These are phyloP conservation scores for Calosoma granatense DNA, from an alignment of 1,140 invertebrate genomes.

Conservation along the genomic window DNA sequence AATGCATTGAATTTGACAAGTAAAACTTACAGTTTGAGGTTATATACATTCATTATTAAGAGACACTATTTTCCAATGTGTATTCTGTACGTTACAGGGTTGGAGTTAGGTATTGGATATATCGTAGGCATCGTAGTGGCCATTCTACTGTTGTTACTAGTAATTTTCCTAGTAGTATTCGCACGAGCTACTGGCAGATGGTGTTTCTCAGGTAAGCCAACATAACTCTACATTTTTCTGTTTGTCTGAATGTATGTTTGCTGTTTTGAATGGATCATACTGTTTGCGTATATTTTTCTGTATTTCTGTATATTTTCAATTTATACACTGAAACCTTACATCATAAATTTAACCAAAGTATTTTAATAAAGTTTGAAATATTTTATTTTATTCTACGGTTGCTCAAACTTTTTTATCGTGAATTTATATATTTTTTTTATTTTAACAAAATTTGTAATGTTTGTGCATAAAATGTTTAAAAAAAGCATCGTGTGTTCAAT, in stretches of 20 bases:
- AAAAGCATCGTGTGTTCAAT: too few relatives aligned
- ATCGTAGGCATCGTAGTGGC: constrained; percentile 66
- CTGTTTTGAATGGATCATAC: neutral
- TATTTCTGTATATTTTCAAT: constrained; percentile 4
- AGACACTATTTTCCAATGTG: too few relatives aligned
- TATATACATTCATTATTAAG: too few relatives aligned
- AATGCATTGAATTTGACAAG: neutral
- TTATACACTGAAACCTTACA: too few relatives aligned
- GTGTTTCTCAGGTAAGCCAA: constrained; percentile 71
- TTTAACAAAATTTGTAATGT: too few relatives aligned
- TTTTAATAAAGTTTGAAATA: too few relatives aligned
- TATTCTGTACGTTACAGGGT: too few relatives aligned
- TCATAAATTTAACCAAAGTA: too few relatives aligned
- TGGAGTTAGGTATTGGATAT: constrained; percentile 57
- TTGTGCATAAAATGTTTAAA: too few relatives aligned
- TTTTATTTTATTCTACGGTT: too few relatives aligned
- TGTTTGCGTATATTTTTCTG: constrained; percentile 3
- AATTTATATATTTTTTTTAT: too few relatives aligned
- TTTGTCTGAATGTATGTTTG: constrained; percentile 11
- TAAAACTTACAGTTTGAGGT: neutral
- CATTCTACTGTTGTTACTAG: constrained; percentile 51
- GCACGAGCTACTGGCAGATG: constrained; percentile 66
- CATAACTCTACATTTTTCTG: constrained; percentile 18
- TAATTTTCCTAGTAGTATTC: constrained; percentile 57
- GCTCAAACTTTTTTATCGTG: too few relatives aligned